Percentiles rank a stretch among this genome's conserved stretches.
Conservation (phyloP, 2,888 invertebrate species). For the Hypselothyrea guttata region DNA sequence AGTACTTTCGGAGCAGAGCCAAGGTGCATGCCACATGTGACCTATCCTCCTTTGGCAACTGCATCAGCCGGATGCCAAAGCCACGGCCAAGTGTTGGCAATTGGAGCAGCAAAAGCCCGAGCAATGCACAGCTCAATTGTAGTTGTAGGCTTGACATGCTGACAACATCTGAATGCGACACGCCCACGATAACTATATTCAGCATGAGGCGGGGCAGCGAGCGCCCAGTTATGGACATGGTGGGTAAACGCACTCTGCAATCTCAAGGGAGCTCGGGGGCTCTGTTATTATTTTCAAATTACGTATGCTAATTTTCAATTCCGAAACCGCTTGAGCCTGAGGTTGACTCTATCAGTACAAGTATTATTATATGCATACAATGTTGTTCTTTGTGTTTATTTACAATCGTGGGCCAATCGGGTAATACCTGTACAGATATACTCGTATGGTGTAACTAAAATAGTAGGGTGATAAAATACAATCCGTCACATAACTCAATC, state of each 20-base stretch:
- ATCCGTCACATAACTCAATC: conserved; percentile 12
- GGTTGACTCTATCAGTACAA: conserved; percentile 2
- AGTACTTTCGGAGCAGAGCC: conserved; percentile 74
- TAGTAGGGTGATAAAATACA: not conserved
- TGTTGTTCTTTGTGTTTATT: conserved; percentile 7
- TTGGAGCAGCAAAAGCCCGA: conserved; percentile 36
- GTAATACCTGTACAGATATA: too few relatives aligned
- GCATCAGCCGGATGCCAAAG: conserved; percentile 66
- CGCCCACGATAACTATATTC: too few relatives aligned
- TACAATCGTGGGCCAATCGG: too few relatives aligned
- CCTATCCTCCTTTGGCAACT: conserved; percentile 46
- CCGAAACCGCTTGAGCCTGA: conserved; percentile 12
- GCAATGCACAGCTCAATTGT: not conserved
- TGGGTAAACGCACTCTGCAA: conserved; percentile 4
- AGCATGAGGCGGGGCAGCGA: too few relatives aligned
- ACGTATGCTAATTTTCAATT: conserved; percentile 59
- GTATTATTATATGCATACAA: conserved; percentile 6
- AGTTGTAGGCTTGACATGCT: conserved; percentile 50
- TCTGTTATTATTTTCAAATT: conserved; percentile 66
- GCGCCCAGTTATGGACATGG: not conserved
- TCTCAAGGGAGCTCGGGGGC: conserved; percentile 41
- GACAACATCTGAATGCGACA: conserved; percentile 42
- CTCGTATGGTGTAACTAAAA: too few relatives aligned
- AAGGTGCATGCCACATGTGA: conserved; percentile 58
- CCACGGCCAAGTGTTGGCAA: conserved; percentile 20